These are phyloP conservation scores for Rapana venosa DNA, from an alignment of 2,888 invertebrate species.

Conservation along the genomic window DNA sequence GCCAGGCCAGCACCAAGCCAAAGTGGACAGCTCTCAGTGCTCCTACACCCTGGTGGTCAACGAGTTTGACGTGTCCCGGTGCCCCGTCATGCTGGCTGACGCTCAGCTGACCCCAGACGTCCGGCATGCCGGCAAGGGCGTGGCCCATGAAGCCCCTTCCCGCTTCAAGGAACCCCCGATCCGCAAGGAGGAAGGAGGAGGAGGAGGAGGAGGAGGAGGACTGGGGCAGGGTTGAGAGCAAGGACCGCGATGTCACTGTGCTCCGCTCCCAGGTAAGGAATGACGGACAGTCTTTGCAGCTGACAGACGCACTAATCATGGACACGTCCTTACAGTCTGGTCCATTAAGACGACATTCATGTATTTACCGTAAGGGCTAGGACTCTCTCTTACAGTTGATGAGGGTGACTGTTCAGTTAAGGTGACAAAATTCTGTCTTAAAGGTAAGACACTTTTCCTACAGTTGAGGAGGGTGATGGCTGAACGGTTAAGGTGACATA, in stretches of 20 bases:
- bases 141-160: neutral
- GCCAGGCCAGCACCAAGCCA: slow-evolving; percentile 30
- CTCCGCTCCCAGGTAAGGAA: slow-evolving; percentile 34
- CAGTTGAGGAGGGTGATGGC: too few species aligned
- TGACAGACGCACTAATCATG: too few species aligned
- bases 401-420: too few species aligned
- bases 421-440: too few species aligned
- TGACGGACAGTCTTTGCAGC: too few species aligned
- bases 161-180: neutral
- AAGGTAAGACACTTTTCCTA: too few species aligned
- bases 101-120: slow-evolving; percentile 42
- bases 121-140: neutral
- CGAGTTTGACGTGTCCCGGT: slow-evolving; percentile 66
- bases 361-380: too few species aligned
- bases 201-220: too few species aligned
- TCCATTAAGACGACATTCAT: too few species aligned
- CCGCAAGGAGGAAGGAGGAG: neutral
- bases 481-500: too few species aligned
- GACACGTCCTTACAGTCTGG: too few species aligned
- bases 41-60: slow-evolving; percentile 70
- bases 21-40: slow-evolving; percentile 50
- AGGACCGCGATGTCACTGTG: slow-evolving; percentile 39
- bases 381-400: too few species aligned
- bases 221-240: neutral
- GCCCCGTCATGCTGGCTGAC: slow-evolving; percentile 58